Base-by-base conservation (phyloP, 2,888 invertebrate species). In the Lithosia quadra region DNA sequence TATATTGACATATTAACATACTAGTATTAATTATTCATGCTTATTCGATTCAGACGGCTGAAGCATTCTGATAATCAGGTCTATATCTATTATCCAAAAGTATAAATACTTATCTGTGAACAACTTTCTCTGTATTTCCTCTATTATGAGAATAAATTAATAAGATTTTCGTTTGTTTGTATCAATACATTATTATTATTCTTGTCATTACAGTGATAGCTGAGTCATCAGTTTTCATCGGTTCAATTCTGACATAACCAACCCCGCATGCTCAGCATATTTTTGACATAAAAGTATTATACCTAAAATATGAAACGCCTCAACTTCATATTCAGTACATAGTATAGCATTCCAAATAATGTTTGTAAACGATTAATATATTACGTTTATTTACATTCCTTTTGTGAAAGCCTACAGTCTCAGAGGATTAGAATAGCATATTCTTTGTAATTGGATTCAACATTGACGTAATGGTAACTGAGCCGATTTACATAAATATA, bases 21-120 rank as follows among this genome's bases (percentile, higher is more conserved):
- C 80, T 75, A 81, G 76, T 75, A 82, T 88, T 85, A 86, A 87
- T 86, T 86, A 87, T 88, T 84, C 84, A 86, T 75, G 82, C 80
- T 82, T 83, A 86, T 85, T 81, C 81, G 81, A 77, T 83, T 79
- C 78, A 72, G 70, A 70, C 74, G 71, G 72, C 81, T 84, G 84
- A 82, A 82, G 83, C 80, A 81, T 84, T 80, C 74, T 78, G 83
- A 88, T 87, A 85, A 84, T 81, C 79, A 76, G 73, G 77, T 69
- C 79, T 76, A 76, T 73, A 72, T 49, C 49, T n/a, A 18, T 49
- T 49, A n/a, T 13, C n/a, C n/a, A 49, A 49, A 49, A 49, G 9
- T n/a, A n/a, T n/a, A n/a, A 9, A 1, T 49, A n/a, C n/a, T 43
- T 8, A 49, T 49, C 49, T 9, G 8, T 49, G 49, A n/a, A 49